Base-by-base conservation (phyloP, 1,140 invertebrate genomes). In the Brachionus koreanus region DNA sequence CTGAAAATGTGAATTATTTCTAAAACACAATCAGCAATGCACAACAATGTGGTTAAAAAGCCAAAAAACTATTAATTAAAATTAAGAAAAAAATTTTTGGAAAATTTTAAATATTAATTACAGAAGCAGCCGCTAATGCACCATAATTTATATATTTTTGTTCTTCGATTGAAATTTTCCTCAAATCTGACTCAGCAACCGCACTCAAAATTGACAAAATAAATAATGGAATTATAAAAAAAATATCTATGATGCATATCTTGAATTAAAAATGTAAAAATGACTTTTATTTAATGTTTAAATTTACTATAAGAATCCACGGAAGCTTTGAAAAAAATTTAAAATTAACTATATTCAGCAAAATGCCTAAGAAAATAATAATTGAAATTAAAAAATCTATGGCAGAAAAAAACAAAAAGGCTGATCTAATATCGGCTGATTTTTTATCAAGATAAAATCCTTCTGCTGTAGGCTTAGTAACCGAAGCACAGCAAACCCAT, bases 251-350 rank as follows among this genome's bases (percentile, higher is more conserved):
- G 16, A 69, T 69, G 12, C 13, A 37, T 35, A 69, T 69, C 65
- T 69, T 37, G 16, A 39, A 33, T 16, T 25, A 63, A 63, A 25
- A 29, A 6, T 1, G 1, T 42, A 42, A 42, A 42, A 42, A 2
- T 10, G 1, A 1, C 1, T 42, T 42, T 10, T 42, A 5, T 10
- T 42, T 10, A 3, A 10, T 42, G 1, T 3, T 42, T 35, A n/a
- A 43, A 69, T 16, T 69, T 69, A 69, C 65, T 5, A 69, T 12
- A 13, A 69, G 19, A 39, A 69, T 39, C 29, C 65, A 69, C 19
- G 65, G 65, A n/a, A 69, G 35, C 16, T 69, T 69, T n/a, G 29
- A 37, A 69, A 69, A 69, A 69, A 69, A 39, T 39, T 39, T 69
- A 69, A 69, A 69, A 23, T 69, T 69, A 16, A 69, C 65, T 10